phyloP scores from a whole-genome alignment of 2,113 vertebrate genomes.

The Tenebrosternarchus preto region DNA sequence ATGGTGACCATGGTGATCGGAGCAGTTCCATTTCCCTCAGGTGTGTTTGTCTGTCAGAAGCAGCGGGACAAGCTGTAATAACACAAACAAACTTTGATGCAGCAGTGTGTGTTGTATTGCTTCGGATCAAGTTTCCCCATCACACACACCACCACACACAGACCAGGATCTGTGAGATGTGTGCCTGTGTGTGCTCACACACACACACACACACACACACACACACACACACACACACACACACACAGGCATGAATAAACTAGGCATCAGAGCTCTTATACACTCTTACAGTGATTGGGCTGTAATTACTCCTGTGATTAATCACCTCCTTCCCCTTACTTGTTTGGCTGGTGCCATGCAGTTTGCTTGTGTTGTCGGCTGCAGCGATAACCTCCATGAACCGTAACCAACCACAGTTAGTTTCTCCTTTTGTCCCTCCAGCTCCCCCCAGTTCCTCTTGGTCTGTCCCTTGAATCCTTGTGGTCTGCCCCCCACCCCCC shows the following conservation, averaged over 20 bases:
- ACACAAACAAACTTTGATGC: constrained; percentile 77
- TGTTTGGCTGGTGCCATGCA: neutral
- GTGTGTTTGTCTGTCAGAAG: constrained; percentile 73
- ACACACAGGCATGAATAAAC: too few relatives aligned
- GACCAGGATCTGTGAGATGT: neutral
- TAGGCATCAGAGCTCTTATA: too few relatives aligned
- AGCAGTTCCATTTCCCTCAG: neutral
- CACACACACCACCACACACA: neutral
- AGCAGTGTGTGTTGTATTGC: constrained; percentile 62
- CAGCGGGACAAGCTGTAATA: constrained; percentile 79
- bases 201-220: neutral
- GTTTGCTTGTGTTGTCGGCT: constrained; percentile 1
- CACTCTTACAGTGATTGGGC: neutral
- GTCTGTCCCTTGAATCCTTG: too few relatives aligned
- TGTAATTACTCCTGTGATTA: constrained; percentile 16
- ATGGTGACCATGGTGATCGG: neutral
- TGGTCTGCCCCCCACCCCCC: too few relatives aligned
- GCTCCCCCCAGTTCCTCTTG: too few relatives aligned
- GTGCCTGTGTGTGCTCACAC: too few relatives aligned
- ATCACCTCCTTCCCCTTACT: neutral
- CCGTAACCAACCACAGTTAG: too few relatives aligned
- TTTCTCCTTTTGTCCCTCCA: too few relatives aligned
- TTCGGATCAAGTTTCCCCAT: constrained; percentile 53
- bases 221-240: neutral
- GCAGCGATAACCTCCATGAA: neutral